These are phyloP conservation scores for Pristionchus arcanus DNA, from an alignment of 2,888 invertebrate species.

Conservation along the genomic window DNA sequence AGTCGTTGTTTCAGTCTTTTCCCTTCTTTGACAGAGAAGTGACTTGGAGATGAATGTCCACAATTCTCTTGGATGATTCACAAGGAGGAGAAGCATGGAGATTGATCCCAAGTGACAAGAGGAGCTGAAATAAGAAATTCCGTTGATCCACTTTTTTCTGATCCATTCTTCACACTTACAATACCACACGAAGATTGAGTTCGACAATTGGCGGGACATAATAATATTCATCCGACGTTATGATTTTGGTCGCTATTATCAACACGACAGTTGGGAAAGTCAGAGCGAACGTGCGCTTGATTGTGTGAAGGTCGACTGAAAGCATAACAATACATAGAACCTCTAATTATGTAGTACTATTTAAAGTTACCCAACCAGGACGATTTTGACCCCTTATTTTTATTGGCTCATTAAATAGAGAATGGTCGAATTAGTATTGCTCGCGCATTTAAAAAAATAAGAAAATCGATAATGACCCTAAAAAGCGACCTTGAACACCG, in stretches of 20 bases:
- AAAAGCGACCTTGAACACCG: too few relatives aligned
- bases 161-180: background rate
- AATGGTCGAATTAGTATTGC: too few relatives aligned
- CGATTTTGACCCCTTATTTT: too few relatives aligned
- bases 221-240: background rate
- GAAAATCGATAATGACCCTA: too few relatives aligned
- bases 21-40: background rate
- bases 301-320: background rate
- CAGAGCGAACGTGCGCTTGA: background rate
- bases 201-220: background rate
- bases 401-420: too few relatives aligned
- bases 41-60: background rate
- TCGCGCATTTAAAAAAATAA: too few relatives aligned
- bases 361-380: too few relatives aligned
- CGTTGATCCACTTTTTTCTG: background rate
- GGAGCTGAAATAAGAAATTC: background rate
- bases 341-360: too few relatives aligned
- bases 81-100: background rate
- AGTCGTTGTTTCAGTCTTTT: background rate
- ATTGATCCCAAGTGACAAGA: background rate
- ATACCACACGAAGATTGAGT: background rate
- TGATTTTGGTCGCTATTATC: background rate
- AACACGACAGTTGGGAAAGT: background rate
- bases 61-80: background rate
- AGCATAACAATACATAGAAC: background rate